A percentile compares a stretch with the other conserved stretches of the same genome.
These are phyloP conservation scores for Tinamus major DNA, from an alignment of 2,797 vertebrate species.

Conservation along the genomic window DNA sequence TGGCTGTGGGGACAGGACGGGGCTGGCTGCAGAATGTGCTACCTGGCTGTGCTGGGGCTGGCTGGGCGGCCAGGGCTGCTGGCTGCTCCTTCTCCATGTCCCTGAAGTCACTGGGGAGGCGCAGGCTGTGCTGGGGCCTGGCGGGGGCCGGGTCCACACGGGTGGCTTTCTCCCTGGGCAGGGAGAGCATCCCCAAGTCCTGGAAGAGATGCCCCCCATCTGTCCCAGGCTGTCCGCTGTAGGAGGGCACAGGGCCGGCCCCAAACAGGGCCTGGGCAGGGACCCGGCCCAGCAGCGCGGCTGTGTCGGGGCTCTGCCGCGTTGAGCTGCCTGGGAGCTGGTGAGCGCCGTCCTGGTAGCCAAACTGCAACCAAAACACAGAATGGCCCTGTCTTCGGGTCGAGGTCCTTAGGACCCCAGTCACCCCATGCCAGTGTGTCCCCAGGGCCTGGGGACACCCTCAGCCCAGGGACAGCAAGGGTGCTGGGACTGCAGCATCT, in stretches of 20 bases:
- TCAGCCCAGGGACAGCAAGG: background rate
- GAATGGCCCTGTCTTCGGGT: fast-evolving
- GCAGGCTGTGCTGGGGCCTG: conserved; percentile 65
- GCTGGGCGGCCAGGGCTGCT: background rate
- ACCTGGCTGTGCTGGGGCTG: conserved; percentile 48
- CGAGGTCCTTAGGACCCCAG: background rate
- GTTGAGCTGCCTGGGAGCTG: conserved; percentile 16
- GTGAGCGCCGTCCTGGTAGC: conserved; percentile 83
- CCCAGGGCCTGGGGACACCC: background rate
- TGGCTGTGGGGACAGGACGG: background rate
- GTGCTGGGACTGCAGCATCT: background rate
- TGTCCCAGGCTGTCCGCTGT: conserved; percentile 70
- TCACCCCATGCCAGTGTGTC: background rate
- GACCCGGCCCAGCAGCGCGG: conserved; percentile 64
- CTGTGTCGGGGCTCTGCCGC: conserved; percentile 39
- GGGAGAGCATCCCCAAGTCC: conserved; percentile 85
- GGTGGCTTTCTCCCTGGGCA: conserved; percentile 78
- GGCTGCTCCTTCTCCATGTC: conserved; percentile 63
- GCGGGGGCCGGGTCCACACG: conserved; percentile 71
- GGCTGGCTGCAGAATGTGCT: background rate
- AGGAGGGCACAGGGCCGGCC: conserved; percentile 70
- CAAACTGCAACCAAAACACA: conserved; percentile 81
- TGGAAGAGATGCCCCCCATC: conserved; percentile 86
- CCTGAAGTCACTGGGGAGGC: conserved; percentile 37
- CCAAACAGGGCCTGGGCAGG: conserved; percentile 69